A percentile compares a stretch with the other conserved stretches of the same genome.
Evolutionary conservation across 1,140 invertebrate genomes (phyloP).

Genomic region (Conus betulinus): DNA sequence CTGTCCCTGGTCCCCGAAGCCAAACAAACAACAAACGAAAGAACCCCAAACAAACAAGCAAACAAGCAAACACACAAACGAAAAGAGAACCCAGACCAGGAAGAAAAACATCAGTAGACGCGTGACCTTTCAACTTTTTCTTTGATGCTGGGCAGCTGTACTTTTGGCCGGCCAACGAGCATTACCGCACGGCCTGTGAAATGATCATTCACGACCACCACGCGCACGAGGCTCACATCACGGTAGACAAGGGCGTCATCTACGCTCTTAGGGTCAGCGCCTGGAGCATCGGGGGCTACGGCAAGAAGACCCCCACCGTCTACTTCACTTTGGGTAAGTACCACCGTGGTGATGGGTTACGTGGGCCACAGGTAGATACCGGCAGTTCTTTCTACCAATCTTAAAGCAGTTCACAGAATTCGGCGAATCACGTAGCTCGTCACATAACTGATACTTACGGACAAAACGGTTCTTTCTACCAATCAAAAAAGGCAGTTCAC

Average conservation of each 20-base stretch:
- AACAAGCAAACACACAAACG: not conserved
- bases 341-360: too few species aligned
- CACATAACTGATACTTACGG: too few species aligned
- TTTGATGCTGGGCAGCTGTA: constrained; percentile 47
- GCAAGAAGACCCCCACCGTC: constrained; percentile 51
- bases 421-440: too few species aligned
- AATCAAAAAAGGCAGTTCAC: too few species aligned
- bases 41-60: not conserved
- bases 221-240: constrained; percentile 42
- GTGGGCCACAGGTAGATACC: too few species aligned
- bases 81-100: not conserved
- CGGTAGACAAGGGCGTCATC: constrained; percentile 50
- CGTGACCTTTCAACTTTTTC: too few species aligned
- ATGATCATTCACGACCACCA: constrained; percentile 39
- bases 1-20: not conserved
- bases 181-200: constrained; percentile 37
- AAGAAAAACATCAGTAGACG: not conserved
- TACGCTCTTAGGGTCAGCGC: constrained; percentile 58
- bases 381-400: too few species aligned
- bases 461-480: too few species aligned
- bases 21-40: not conserved
- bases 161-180: constrained; percentile 58
- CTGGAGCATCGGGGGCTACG: constrained; percentile 55
- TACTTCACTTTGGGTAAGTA: constrained; percentile 61
- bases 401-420: too few species aligned